Conservation (phyloP, 2,113 vertebrate species). For the Tupaia tana region DNA sequence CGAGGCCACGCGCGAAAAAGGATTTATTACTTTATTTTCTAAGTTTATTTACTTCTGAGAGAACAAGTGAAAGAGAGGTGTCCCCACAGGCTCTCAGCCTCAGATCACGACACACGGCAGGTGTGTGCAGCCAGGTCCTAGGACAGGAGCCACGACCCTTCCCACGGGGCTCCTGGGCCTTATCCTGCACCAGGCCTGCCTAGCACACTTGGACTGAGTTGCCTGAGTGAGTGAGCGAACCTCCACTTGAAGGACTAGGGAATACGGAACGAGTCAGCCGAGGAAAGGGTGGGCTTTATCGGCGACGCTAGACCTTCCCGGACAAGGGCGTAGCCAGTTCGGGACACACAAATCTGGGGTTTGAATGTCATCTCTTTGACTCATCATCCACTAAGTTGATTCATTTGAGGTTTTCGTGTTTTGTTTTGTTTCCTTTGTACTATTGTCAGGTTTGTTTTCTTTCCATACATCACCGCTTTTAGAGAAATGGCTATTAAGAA, state of each 20-base stretch:
- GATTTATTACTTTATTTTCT: no score
- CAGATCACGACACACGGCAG: no score
- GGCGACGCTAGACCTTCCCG: not conserved
- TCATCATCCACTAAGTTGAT: not conserved
- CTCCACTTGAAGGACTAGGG: not conserved
- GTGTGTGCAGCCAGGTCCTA: no score
- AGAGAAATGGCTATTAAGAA: not conserved
- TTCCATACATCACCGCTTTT: not conserved
- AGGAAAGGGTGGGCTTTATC: not conserved
- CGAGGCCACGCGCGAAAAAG: no score
- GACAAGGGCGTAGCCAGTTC: not conserved
- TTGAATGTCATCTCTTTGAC: constrained; percentile 10
- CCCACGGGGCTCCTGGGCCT: no score
- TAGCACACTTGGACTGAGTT: not conserved
- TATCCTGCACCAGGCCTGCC: no score
- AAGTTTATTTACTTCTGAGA: no score
- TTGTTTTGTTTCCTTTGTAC: not conserved
- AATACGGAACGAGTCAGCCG: not conserved
- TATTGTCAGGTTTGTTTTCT: not conserved
- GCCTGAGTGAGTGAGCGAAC: not conserved
- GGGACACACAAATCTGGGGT: not conserved
- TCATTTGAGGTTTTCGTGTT: not conserved
- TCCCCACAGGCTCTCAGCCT: no score
- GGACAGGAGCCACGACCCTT: no score
- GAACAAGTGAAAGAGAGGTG: no score